Conservation (phyloP, 1,140 invertebrate species). For the Chrysopa pallens region DNA sequence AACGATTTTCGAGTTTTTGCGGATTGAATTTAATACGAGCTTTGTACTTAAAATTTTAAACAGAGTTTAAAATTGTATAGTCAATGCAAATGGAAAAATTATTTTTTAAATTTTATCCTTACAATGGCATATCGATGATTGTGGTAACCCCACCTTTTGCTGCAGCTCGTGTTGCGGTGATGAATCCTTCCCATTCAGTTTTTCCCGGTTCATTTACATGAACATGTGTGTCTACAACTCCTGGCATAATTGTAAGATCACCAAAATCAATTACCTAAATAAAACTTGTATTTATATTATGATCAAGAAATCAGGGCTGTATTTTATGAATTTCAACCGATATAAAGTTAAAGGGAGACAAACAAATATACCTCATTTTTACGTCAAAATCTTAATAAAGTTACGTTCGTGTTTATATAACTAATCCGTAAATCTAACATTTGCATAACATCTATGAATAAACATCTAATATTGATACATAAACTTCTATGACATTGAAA, state of each 20-base stretch:
- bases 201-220: slow-evolving; percentile 75
- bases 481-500: no score
- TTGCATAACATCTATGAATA: no score
- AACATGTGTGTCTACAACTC: slow-evolving; percentile 75
- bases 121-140: slow-evolving; percentile 58
- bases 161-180: slow-evolving; percentile 46
- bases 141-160: slow-evolving; percentile 55
- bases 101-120: slow-evolving; percentile 9
- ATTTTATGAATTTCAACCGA: neutral
- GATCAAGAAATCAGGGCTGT: no score
- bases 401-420: no score
- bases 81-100: no score
- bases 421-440: no score
- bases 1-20: no score
- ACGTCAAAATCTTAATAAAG: no score
- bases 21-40: no score
- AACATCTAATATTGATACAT: no score
- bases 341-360: neutral
- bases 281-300: neutral
- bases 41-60: no score
- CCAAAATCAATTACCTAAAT: slow-evolving; percentile 37
- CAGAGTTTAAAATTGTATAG: no score
- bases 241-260: slow-evolving; percentile 47
- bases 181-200: slow-evolving; percentile 52
- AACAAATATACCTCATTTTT: neutral